Conservation (phyloP, 2,797 vertebrate species). For the Myiotriccus ornatus region DNA sequence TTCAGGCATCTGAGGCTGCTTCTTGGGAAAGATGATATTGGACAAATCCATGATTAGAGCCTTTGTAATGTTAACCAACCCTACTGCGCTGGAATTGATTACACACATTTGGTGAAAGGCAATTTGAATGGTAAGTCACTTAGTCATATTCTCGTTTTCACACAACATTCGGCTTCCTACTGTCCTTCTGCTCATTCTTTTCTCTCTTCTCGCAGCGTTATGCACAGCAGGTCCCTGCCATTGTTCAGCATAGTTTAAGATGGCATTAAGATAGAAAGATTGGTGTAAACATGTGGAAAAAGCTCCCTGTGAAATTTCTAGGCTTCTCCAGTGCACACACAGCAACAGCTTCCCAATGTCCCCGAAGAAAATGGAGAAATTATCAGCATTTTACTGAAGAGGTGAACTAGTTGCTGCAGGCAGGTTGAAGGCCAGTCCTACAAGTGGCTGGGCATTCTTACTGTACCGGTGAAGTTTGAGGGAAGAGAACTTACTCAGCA, state of each 20-base stretch:
- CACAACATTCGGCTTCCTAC: constrained; percentile 65
- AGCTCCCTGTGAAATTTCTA: constrained; percentile 37
- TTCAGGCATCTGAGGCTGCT: constrained; percentile 53
- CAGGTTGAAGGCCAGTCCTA: not conserved
- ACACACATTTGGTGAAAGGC: constrained; percentile 64
- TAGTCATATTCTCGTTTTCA: constrained; percentile 72
- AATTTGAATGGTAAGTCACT: constrained; percentile 72
- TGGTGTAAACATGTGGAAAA: constrained; percentile 55
- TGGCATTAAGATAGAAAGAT: constrained; percentile 43
- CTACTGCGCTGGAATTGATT: constrained; percentile 73
- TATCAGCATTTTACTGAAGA: not conserved
- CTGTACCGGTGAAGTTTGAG: not conserved
- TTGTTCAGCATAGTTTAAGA: constrained; percentile 63
- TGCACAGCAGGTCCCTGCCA: constrained; percentile 47
- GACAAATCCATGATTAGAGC: constrained; percentile 70
- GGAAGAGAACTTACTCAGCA: not conserved
- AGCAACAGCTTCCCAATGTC: not conserved
- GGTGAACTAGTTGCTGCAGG: not conserved
- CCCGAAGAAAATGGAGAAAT: not conserved
- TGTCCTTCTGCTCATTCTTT: constrained; percentile 62
- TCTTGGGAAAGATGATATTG: constrained; percentile 70
- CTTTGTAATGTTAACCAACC: constrained; percentile 71
- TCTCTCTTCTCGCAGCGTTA: constrained; percentile 13
- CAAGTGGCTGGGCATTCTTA: not conserved
- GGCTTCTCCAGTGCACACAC: not conserved